phyloP scores from a whole-genome alignment of 2,888 invertebrate species.

The Andrena marginata region DNA sequence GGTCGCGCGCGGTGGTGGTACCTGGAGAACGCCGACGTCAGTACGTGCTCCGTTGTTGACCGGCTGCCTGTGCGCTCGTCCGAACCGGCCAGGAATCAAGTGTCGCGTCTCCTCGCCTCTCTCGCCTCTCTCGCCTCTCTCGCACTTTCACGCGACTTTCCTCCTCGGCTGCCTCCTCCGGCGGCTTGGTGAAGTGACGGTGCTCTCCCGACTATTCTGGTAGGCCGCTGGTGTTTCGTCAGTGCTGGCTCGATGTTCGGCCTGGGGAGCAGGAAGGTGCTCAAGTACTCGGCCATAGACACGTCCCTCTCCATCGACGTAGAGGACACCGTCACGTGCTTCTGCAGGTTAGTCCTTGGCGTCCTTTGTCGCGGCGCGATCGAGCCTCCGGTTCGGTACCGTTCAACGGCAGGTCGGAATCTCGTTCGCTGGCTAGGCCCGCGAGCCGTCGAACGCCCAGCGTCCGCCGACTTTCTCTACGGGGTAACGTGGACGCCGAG shows the following conservation, averaged over 20 bases:
- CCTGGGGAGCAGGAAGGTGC: slow-evolving; percentile 78
- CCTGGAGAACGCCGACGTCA: slow-evolving; percentile 73
- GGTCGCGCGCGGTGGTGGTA: slow-evolving; percentile 63
- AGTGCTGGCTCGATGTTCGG: slow-evolving; percentile 74
- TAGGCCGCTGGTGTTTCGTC: slow-evolving; percentile 1
- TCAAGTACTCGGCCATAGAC: slow-evolving; percentile 83
- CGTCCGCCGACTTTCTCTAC: background rate
- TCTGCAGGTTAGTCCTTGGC: slow-evolving; percentile 89
- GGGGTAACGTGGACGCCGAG: background rate
- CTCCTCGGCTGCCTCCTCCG: background rate
- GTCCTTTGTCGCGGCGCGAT: background rate
- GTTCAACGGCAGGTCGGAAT: background rate
- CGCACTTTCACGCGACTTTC: background rate
- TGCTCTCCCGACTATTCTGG: background rate
- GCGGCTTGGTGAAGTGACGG: background rate
- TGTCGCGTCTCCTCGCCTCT: background rate
- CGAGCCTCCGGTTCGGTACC: background rate
- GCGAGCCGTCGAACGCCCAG: too few relatives aligned
- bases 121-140: background rate
- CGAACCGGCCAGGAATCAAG: background rate
- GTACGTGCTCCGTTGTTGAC: slow-evolving; percentile 65
- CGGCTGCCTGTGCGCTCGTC: slow-evolving; percentile 17
- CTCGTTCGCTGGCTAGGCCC: too few relatives aligned
- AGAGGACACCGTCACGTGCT: slow-evolving; percentile 91
- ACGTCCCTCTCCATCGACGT: slow-evolving; percentile 89